A percentile compares a stretch with the other conserved stretches of the same genome.
phyloP scores from a whole-genome alignment of 1,140 invertebrate species.

The Aphelenchoides besseyi region DNA sequence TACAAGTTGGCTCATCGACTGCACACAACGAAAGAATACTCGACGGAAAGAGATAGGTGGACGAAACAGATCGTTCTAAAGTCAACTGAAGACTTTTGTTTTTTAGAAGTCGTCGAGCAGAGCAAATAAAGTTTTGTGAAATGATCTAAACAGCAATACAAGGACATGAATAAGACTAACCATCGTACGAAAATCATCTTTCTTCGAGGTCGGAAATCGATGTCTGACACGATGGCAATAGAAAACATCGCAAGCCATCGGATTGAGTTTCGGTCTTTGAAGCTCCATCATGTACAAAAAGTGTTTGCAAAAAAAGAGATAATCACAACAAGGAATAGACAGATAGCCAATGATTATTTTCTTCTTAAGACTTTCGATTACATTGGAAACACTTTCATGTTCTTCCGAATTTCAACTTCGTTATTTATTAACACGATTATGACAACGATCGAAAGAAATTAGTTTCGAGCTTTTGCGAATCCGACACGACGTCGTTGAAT shows the following conservation, averaged over 20 bases:
- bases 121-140: not conserved
- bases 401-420: too few species aligned
- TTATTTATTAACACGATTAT: not conserved
- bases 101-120: not conserved
- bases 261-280: not conserved
- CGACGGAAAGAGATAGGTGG: too few species aligned
- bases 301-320: too few species aligned
- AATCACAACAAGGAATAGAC: too few species aligned
- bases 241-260: not conserved
- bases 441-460: not conserved
- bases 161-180: not conserved
- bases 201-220: not conserved
- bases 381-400: too few species aligned
- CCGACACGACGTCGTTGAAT: slow-evolving; percentile 25
- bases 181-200: not conserved
- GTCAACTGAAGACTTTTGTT: not conserved
- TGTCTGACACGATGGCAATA: not conserved
- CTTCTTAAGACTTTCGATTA: too few species aligned
- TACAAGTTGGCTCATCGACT: too few species aligned
- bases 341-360: too few species aligned
- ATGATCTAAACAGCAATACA: not conserved
- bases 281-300: too few species aligned
- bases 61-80: too few species aligned
- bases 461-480: slow-evolving; percentile 21
- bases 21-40: too few species aligned